These are phyloP conservation scores for Dusona sp. DNA, from an alignment of 2,888 invertebrate genomes.

Conservation along the genomic window DNA sequence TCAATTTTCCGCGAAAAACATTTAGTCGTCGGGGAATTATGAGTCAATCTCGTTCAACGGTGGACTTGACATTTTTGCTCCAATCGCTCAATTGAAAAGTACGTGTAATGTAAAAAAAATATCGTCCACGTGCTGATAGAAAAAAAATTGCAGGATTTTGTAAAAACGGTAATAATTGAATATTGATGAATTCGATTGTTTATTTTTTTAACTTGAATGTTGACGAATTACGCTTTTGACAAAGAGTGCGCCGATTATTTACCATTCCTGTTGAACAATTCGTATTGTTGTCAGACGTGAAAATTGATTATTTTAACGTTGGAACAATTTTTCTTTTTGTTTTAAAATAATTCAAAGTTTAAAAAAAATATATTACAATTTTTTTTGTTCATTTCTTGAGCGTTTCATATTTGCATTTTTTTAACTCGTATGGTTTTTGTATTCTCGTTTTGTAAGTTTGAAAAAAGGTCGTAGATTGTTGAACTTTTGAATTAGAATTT, in stretches of 20 bases:
- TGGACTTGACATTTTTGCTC: neutral
- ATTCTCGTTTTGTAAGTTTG: neutral
- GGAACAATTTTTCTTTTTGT: neutral
- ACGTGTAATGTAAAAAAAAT: neutral
- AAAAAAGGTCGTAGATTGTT: no score
- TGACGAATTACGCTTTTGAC: neutral
- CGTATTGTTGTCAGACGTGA: no score
- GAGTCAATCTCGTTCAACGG: neutral
- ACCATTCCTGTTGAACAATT: neutral
- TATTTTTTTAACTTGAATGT: neutral
- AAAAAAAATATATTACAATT: neutral
- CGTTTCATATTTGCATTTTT: neutral
- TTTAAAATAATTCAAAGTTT: neutral
- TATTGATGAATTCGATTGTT: neutral
- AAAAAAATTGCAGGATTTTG: neutral
- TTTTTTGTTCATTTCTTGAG: neutral
- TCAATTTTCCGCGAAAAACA: neutral
- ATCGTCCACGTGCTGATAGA: neutral
- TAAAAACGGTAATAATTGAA: neutral
- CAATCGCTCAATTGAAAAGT: neutral
- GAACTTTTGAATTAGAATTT: no score
- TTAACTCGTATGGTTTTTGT: neutral
- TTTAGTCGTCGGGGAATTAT: neutral
- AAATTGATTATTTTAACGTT: no score
- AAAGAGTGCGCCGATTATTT: neutral